phyloP scores from a whole-genome alignment of 2,888 invertebrate genomes.

The Phortica magna region DNA sequence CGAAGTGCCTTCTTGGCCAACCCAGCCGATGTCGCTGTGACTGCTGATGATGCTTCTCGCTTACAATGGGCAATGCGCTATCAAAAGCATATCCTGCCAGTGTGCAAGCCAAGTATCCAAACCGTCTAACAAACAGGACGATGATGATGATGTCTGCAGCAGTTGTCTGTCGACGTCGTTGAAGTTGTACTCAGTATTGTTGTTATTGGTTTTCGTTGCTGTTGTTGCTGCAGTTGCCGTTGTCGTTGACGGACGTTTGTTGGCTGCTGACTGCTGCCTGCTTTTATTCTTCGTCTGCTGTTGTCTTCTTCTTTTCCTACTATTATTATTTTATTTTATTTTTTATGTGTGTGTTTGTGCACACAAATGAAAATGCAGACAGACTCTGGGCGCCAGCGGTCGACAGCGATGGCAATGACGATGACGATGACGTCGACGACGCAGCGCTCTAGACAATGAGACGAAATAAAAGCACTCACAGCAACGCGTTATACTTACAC shows the following conservation, averaged over 20 bases:
- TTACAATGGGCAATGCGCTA: conserved; percentile 33
- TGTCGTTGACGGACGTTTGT: conserved; percentile 69
- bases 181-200: conserved; percentile 7
- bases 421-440: conserved; percentile 63
- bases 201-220: conserved; percentile 3
- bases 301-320: conserved; percentile 19
- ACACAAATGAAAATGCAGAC: conserved; percentile 71
- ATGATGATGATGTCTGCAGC: conserved; percentile 23
- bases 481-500: background rate
- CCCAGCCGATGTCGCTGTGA: conserved; percentile 42
- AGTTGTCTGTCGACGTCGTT: conserved; percentile 16
- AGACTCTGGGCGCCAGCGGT: conserved; percentile 68
- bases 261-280: conserved; percentile 62
- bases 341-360: conserved; percentile 56
- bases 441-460: conserved; percentile 66
- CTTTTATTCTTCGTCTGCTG: background rate
- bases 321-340: conserved; percentile 46
- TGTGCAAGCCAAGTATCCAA: background rate
- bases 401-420: conserved; percentile 44
- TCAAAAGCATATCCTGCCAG: conserved; percentile 24
- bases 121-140: conserved; percentile 1
- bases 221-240: conserved; percentile 1
- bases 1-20: conserved; percentile 44
- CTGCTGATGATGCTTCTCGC: conserved; percentile 43
- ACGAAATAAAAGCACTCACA: conserved; percentile 54